Percentiles rank a stretch among this genome's conserved stretches.
Evolutionary conservation across 2,113 vertebrate genomes (phyloP).

Genomic region (Isurus oxyrinchus): DNA sequence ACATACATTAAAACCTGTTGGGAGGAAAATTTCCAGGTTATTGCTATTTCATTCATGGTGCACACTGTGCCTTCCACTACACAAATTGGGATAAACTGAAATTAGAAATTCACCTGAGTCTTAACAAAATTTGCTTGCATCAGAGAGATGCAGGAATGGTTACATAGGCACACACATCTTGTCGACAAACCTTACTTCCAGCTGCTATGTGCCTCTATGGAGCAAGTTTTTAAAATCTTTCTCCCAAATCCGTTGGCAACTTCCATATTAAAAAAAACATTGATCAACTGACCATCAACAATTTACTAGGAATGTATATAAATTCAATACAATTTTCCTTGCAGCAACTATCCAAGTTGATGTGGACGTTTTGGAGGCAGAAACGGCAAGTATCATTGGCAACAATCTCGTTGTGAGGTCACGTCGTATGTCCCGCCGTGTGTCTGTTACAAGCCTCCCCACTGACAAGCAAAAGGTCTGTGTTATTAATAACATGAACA

Average conservation of each 20-base stretch:
- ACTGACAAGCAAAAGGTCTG: slow-evolving; percentile 49
- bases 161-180: background rate
- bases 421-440: slow-evolving; percentile 43
- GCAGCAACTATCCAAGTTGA: slow-evolving; percentile 47
- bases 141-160: background rate
- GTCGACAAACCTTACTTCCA: background rate
- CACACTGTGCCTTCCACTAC: background rate
- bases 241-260: background rate
- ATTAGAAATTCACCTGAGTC: background rate
- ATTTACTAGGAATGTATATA: slow-evolving; percentile 24
- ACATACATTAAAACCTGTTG: background rate
- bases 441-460: slow-evolving; percentile 50
- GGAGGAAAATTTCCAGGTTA: background rate
- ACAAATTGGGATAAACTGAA: background rate
- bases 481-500: background rate
- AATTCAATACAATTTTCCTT: slow-evolving; percentile 2
- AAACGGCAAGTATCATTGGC: slow-evolving; percentile 45
- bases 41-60: background rate
- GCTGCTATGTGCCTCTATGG: background rate
- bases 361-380: slow-evolving; percentile 48
- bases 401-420: slow-evolving; percentile 44
- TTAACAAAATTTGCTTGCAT: background rate
- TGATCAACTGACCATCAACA: background rate
- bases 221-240: background rate
- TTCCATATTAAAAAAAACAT: background rate